Conservation (phyloP, 2,888 invertebrate species). For the Agapostemon virescens region DNA sequence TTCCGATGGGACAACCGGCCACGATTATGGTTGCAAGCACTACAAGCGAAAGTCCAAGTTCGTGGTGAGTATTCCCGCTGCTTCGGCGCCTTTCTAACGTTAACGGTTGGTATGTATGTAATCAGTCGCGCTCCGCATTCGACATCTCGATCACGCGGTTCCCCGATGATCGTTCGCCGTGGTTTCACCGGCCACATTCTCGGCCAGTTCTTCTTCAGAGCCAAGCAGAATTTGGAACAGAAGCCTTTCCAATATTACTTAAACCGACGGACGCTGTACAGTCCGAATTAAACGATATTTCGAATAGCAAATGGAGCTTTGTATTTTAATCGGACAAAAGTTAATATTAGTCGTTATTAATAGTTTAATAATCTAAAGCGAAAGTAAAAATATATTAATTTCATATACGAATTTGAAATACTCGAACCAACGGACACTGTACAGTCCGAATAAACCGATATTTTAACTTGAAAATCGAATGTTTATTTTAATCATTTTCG, state of each 20-base stretch:
- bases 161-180: conserved; percentile 25
- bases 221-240: neutral
- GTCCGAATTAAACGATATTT: neutral
- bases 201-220: neutral
- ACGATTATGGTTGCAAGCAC: conserved; percentile 87
- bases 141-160: conserved; percentile 36
- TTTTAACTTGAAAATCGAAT: too few species aligned
- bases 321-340: too few species aligned
- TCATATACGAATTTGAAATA: neutral
- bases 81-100: conserved; percentile 14
- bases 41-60: conserved; percentile 92
- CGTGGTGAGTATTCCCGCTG: conserved; percentile 84
- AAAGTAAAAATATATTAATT: neutral
- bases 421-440: too few species aligned
- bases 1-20: conserved; percentile 39
- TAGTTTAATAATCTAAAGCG: neutral
- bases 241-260: neutral
- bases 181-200: neutral
- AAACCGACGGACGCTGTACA: neutral
- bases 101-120: neutral
- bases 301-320: neutral
- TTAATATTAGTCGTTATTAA: too few species aligned
- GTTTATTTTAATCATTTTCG: too few species aligned
- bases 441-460: too few species aligned
- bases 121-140: conserved; percentile 15